A percentile compares a stretch with the other conserved stretches of the same genome.
Conservation (phyloP, 37 sponge, comb jelly and placozoan genomes). For the Cliona cf. orientalis region DNA sequence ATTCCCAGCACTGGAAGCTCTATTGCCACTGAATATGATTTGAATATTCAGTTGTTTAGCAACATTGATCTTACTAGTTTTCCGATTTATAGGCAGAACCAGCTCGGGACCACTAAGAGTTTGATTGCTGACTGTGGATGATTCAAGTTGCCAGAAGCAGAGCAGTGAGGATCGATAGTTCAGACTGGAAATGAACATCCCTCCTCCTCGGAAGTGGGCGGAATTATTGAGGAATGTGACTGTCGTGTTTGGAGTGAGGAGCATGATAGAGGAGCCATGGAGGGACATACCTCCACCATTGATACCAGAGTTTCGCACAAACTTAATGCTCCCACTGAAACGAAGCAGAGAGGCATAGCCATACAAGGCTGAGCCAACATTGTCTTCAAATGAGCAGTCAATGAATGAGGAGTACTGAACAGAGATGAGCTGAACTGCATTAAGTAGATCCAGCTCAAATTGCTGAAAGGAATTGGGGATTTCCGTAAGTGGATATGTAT, state of each 20-base stretch:
- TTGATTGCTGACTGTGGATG: not conserved
- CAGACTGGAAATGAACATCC: not conserved
- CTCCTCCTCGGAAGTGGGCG: not conserved
- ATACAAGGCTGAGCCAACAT: not conserved
- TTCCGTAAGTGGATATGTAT: not conserved
- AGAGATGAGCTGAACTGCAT: not conserved
- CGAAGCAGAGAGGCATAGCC: not conserved
- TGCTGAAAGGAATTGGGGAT: not conserved
- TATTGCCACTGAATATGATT: not conserved
- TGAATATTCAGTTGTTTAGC: not conserved
- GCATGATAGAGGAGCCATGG: not conserved
- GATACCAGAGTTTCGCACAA: not conserved
- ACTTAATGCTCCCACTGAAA: not conserved
- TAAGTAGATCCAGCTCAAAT: not conserved
- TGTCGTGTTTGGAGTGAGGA: not conserved
- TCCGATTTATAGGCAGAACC: no score
- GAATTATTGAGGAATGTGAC: not conserved
- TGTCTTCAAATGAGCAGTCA: not conserved
- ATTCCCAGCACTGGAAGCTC: constrained; percentile 1
- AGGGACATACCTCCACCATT: constrained; percentile 1
- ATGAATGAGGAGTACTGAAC: not conserved
- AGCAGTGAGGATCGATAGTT: not conserved
- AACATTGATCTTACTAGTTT: no score
- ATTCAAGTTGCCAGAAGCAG: constrained; percentile 19
- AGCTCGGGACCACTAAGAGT: not conserved